Conservation (phyloP, 2,113 vertebrate species). For the Nyctereutes procyonoides region DNA sequence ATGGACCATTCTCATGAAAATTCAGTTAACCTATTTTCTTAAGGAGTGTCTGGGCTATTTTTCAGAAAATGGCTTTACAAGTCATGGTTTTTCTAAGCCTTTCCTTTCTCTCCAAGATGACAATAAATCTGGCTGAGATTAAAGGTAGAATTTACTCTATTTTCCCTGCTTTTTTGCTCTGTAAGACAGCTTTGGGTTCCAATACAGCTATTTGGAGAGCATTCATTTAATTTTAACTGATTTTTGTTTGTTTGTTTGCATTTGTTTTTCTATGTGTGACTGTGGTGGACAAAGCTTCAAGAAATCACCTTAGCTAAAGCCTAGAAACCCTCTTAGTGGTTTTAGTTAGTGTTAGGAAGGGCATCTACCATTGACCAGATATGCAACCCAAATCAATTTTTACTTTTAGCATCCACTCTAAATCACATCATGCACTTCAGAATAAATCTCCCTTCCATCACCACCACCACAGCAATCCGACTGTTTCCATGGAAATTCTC, state of each 20-base stretch:
- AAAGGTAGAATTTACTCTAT: constrained; percentile 11
- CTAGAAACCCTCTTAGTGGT: background rate
- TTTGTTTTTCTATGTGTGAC: background rate
- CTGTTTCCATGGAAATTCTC: constrained; percentile 58
- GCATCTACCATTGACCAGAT: background rate
- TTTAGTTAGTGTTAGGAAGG: too few species aligned
- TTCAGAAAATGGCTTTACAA: constrained; percentile 35
- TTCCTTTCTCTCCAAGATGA: constrained; percentile 3
- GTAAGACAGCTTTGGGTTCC: background rate
- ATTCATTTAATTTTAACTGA: constrained; percentile 46
- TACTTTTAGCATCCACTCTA: constrained; percentile 36
- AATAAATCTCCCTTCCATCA: background rate
- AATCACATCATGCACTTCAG: background rate
- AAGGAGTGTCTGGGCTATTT: constrained; percentile 21
- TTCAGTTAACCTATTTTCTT: constrained; percentile 58
- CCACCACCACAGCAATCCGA: background rate
- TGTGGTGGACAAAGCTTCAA: background rate
- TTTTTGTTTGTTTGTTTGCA: background rate
- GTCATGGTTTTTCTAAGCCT: background rate
- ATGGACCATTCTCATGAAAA: constrained; percentile 62
- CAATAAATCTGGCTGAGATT: constrained; percentile 24
- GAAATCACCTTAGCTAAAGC: background rate
- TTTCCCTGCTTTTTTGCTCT: background rate
- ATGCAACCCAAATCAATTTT: background rate
- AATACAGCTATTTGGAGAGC: background rate